Evolutionary conservation across 1,140 invertebrate species (phyloP).

Genomic region (Euura saliciscinereae): DNA sequence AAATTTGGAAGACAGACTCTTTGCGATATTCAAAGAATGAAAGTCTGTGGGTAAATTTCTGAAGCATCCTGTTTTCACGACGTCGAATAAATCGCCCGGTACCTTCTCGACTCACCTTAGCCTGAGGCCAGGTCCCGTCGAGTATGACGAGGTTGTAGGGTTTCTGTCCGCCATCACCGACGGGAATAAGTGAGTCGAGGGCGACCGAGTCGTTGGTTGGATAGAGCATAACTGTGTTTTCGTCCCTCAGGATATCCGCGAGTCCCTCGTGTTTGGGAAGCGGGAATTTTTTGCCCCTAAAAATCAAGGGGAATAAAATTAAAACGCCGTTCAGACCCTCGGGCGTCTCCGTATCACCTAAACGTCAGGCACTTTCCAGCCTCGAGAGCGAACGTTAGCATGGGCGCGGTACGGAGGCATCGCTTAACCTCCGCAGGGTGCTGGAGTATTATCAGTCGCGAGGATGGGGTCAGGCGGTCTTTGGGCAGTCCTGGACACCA

Average conservation of each 20-base stretch:
- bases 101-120: conserved; percentile 64
- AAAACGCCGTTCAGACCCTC: too few species aligned
- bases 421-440: conserved; percentile 93
- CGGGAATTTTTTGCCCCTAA: conserved; percentile 86
- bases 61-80: conserved; percentile 35
- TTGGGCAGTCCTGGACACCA: conserved; percentile 85
- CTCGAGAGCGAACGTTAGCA: conserved; percentile 78
- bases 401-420: conserved; percentile 86
- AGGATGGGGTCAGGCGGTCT: conserved; percentile 68
- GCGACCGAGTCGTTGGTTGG: conserved; percentile 74
- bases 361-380: conserved; percentile 73
- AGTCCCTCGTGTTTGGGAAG: conserved; percentile 71
- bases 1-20: too few species aligned
- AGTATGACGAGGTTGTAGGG: conserved; percentile 84
- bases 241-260: conserved; percentile 68
- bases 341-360: conserved; percentile 30
- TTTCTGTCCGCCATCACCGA: conserved; percentile 45
- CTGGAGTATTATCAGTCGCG: conserved; percentile 82
- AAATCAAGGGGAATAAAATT: conserved; percentile 29
- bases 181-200: conserved; percentile 62
- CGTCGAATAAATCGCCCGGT: conserved; percentile 7
- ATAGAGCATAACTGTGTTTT: conserved; percentile 82
- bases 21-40: too few species aligned
- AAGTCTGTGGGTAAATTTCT: too few species aligned
- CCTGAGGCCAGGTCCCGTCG: conserved; percentile 95